Evolutionary conservation across 1,140 invertebrate genomes (phyloP), one percentile per base, ranked within the genome.

Genomic region (Diprion similis): DNA sequence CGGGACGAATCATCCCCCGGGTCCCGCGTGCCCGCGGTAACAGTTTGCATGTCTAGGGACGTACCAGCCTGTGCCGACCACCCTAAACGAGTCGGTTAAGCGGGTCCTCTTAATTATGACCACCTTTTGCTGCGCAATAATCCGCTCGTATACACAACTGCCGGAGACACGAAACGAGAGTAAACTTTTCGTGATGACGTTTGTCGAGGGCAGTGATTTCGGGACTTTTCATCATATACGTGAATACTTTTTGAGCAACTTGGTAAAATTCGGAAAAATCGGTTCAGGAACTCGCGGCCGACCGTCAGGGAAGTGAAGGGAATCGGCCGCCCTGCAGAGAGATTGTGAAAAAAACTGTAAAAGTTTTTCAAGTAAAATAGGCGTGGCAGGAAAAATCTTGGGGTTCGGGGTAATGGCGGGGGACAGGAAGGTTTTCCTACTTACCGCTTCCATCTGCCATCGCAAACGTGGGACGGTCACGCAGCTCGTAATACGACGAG

Each of bases 61-160:
- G 51, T 59, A 59, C 51, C 51, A 59, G 51, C 11, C 51, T 59
- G 51, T 59, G 51, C 51, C 51, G 51, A 4, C 2, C 51, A n/a
- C 51, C 51, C 51, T n/a, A 59, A 59, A 59, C 51, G 51, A 59
- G 51, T n/a, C 51, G 11, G 51, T 8, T 7, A 59, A 59, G 51
- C 51, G 51, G 51, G 51, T 59, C 51, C 51, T 59, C 51, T 59
- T 59, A 59, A 59, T 59, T 59, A 59, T 59, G n/a, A 37, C 24
- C 24, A 37, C 24, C 24, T 37, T 37, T 3, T 37, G 24, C 24
- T 37, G 24, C 24, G 24, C 24, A 37, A 37, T 37, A 37, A 37
- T 37, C 24, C 24, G 24, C 24, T 1, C 6, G 24, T 37, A 59
- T 13, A 59, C 51, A 59, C 51, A n/a, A 59, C 11, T 8, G 51